These are phyloP conservation scores for Acanthosepion esculentum DNA, from an alignment of 2,888 invertebrate species.

Conservation along the genomic window DNA sequence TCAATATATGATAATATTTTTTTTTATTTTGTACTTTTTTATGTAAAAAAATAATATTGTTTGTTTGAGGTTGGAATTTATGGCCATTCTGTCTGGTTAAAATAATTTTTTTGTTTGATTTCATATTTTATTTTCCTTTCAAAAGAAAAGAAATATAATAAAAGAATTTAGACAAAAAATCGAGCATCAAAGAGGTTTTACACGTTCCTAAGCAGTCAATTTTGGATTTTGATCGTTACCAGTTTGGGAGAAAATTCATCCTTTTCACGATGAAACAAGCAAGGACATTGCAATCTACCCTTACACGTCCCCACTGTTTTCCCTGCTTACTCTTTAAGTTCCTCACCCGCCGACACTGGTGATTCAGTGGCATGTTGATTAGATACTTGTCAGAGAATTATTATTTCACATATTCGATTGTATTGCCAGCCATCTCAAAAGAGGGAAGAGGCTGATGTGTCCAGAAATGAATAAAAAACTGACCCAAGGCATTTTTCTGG, in stretches of 20 bases:
- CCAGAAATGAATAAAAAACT: no score
- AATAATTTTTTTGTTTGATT: background rate
- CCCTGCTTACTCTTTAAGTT: background rate
- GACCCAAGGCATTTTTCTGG: background rate
- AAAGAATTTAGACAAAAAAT: background rate
- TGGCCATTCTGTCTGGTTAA: background rate
- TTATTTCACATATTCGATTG: background rate
- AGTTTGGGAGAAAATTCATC: background rate
- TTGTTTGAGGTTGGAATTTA: background rate
- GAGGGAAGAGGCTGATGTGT: background rate
- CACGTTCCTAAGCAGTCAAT: background rate
- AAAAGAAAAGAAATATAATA: background rate
- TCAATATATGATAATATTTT: no score
- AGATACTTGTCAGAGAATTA: background rate
- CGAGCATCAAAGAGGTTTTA: background rate
- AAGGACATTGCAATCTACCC: background rate
- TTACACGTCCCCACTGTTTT: background rate
- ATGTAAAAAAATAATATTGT: no score
- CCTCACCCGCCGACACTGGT: background rate
- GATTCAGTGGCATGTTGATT: background rate
- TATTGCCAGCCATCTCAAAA: background rate
- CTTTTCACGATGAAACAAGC: background rate
- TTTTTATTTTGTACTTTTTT: no score
- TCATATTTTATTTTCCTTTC: background rate
- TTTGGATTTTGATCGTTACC: background rate